Evolutionary conservation across 2,113 vertebrate genomes (phyloP).

Genomic region (Dicentrarchus labrax): DNA sequence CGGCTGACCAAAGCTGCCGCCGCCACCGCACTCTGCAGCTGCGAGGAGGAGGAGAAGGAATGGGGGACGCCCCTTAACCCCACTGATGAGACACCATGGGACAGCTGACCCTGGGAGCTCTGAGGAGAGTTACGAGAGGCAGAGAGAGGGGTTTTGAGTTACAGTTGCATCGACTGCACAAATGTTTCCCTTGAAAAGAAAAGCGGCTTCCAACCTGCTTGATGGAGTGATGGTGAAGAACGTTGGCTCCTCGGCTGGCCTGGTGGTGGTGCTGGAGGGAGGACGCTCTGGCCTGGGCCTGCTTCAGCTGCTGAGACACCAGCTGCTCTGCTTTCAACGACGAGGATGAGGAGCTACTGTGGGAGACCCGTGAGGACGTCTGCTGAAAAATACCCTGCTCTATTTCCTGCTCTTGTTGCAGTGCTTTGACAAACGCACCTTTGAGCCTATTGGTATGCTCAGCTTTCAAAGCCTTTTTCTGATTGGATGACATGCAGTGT

Average conservation of each 20-base stretch:
- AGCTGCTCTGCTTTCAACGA: slow-evolving; percentile 79
- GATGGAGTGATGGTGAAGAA: slow-evolving; percentile 88
- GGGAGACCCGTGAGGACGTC: slow-evolving; percentile 77
- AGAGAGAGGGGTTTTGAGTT: neutral
- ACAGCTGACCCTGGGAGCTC: slow-evolving; percentile 89
- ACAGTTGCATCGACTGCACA: too few relatives aligned
- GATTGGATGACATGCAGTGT: slow-evolving; percentile 95
- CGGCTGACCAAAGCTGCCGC: slow-evolving; percentile 90
- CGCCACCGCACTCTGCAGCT: slow-evolving; percentile 90
- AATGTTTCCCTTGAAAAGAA: neutral
- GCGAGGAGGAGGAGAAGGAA: slow-evolving; percentile 93
- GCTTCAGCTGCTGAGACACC: slow-evolving; percentile 84
- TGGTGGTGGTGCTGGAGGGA: slow-evolving; percentile 80
- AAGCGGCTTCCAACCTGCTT: slow-evolving; percentile 87
- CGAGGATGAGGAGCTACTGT: slow-evolving; percentile 81
- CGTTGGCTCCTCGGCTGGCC: slow-evolving; percentile 83
- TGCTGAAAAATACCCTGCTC: slow-evolving; percentile 96
- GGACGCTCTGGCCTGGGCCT: slow-evolving; percentile 77
- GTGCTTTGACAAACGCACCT: slow-evolving; percentile 95
- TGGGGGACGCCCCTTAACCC: slow-evolving; percentile 89
- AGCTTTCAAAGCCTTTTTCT: slow-evolving; percentile 95
- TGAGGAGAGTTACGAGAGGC: slow-evolving; percentile 21
- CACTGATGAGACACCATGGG: slow-evolving; percentile 84
- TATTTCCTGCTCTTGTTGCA: slow-evolving; percentile 98
- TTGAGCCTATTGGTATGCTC: slow-evolving; percentile 97